Evolutionary conservation across 1,140 invertebrate genomes (phyloP), one percentile per base, ranked within the genome.

Genomic region (Drosophila kepulauana): DNA sequence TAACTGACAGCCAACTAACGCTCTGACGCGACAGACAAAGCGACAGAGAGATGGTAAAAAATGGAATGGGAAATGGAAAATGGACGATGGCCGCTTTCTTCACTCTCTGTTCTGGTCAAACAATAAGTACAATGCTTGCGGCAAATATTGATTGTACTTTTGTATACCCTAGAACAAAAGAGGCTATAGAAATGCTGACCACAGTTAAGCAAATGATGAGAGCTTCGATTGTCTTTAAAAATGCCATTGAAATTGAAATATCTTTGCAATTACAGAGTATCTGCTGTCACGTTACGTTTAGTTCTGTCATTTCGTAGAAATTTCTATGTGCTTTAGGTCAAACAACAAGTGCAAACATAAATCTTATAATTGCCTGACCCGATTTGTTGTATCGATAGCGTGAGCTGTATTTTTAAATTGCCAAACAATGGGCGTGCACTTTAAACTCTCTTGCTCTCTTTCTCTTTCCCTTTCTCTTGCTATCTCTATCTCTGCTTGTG

Each of bases 321-420:
- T 61, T 61, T 46, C 48, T 51, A 25, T 25, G 13, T 30, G 35
- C 46, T 67, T 13, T 45, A 15, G 46, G 10, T n/a, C 57, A 41
- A 28, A 58, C 35, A 61, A 48, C 54, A 51, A 68, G 63, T 79
- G 69, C 77, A 65, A 80, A 10, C 49, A 82, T 82, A 84, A 80
- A 82, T 82, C 77, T 68, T 82, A 76, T 84, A 84, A 80, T 84
- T 84, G 66, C 59, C 43, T 65, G 81, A 65, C 72, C 81, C 58
- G 58, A 70, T 76, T 54, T 52, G 61, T 56, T 61, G 56, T 70
- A 59, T 66, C 43, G 76, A 82, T 76, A 72, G 51, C 64, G 52
- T 56, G 48, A 48, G 11, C 49, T n/a, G 2, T 25, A 48, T 75
- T 75, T 56, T 59, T 66, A 67, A 69, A 79, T 64, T 46, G 20